Conservation (phyloP, 1,140 invertebrate genomes). For the Zaprionus gabonicus region DNA sequence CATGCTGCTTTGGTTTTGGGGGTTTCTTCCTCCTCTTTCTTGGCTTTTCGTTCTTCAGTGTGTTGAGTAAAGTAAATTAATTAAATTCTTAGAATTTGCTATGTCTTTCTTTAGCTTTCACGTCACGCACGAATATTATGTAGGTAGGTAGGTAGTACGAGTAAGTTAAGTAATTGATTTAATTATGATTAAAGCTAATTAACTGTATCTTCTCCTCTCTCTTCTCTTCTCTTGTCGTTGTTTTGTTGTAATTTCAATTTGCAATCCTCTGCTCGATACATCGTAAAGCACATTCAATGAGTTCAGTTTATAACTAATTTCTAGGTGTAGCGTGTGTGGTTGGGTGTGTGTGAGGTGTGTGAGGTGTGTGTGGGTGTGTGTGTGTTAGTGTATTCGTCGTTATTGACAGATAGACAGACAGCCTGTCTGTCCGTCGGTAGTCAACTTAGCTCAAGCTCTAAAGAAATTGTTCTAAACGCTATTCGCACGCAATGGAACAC, state of each 20-base stretch:
- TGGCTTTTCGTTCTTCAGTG: conserved; percentile 37
- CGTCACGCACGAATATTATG: conserved; percentile 51
- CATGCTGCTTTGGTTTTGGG: conserved; percentile 69
- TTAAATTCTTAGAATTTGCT: conserved; percentile 83
- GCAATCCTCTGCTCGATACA: conserved; percentile 12
- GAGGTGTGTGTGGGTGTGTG: conserved; percentile 9
- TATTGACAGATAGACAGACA: conserved; percentile 23
- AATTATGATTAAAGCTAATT: conserved; percentile 43
- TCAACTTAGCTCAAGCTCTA: conserved; percentile 46
- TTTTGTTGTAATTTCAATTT: conserved; percentile 1
- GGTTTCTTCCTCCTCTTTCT: conserved; percentile 26
- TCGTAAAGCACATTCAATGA: conserved; percentile 34
- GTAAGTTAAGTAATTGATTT: conserved; percentile 31
- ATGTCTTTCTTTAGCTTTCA: conserved; percentile 82
- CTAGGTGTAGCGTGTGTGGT: conserved; percentile 20
- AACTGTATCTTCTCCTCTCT: conserved; percentile 5
- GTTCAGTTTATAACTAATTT: conserved; percentile 29
- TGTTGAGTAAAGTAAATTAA: conserved; percentile 64
- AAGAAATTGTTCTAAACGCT: conserved; percentile 79
- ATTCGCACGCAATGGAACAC: conserved; percentile 86
- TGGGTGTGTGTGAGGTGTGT: conserved; percentile 9
- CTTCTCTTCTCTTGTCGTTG: conserved; percentile 13
- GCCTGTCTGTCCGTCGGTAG: background rate
- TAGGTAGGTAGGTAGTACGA: conserved; percentile 26
- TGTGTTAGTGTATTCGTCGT: conserved; percentile 16